A percentile compares a stretch with the other conserved stretches of the same genome.
These are phyloP conservation scores for Aricia artaxerxes DNA, from an alignment of 2,888 invertebrate species.

Conservation along the genomic window DNA sequence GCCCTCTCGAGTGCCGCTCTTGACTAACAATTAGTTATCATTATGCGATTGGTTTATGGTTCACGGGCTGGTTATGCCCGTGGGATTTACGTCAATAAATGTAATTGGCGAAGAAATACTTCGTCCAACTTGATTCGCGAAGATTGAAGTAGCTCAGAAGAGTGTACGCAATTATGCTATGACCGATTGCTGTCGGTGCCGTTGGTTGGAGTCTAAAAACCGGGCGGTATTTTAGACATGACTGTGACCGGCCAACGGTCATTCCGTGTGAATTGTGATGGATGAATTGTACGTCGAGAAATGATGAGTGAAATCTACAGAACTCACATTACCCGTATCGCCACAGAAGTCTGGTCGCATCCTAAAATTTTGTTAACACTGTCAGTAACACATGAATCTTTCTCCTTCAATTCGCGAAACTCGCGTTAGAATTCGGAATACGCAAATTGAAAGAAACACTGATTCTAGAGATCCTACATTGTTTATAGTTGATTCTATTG, in stretches of 20 bases:
- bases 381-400: no score
- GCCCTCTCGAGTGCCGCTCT: conserved; percentile 28
- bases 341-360: no score
- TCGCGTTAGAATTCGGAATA: no score
- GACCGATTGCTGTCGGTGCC: not conserved
- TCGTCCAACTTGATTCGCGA: not conserved
- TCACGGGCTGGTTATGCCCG: conserved; percentile 13
- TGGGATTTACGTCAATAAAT: not conserved
- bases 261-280: not conserved
- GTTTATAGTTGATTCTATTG: not conserved
- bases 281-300: no score
- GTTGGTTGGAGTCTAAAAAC: not conserved
- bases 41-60: conserved; percentile 17
- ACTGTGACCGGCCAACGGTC: not conserved
- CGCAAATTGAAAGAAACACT: no score
- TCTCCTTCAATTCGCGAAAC: no score
- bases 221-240: not conserved
- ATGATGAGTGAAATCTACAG: no score
- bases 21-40: conserved; percentile 20
- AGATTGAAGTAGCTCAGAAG: not conserved
- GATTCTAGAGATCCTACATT: no score
- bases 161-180: no score
- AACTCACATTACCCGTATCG: not conserved
- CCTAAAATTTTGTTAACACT: no score
- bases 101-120: not conserved